These are phyloP conservation scores for Aselliscus stoliczkanus DNA, from an alignment of 2,797 vertebrate species.

Conservation along the genomic window DNA sequence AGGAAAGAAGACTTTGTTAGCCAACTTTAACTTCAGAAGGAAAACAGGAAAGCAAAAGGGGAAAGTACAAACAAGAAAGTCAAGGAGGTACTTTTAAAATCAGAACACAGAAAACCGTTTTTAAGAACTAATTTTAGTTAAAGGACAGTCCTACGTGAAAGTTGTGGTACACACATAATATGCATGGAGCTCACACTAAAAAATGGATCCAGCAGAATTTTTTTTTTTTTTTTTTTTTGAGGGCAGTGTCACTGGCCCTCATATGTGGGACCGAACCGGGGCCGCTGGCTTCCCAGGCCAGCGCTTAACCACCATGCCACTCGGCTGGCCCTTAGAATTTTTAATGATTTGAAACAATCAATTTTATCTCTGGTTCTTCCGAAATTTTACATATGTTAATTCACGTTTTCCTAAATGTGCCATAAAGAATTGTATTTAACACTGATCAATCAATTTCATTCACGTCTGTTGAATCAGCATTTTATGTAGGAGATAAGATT, in stretches of 20 bases:
- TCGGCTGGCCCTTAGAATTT: too few species aligned
- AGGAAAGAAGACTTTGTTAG: neutral
- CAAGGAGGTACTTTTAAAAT: neutral
- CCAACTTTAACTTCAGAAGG: neutral
- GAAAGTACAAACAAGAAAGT: neutral
- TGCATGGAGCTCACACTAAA: neutral
- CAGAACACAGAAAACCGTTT: neutral
- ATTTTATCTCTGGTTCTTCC: neutral
- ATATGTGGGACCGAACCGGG: too few species aligned
- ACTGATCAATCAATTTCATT: neutral
- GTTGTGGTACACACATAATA: neutral
- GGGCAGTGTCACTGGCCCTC: too few species aligned
- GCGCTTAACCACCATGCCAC: too few species aligned
- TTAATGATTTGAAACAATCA: neutral
- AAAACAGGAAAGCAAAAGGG: neutral
- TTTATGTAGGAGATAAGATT: neutral
- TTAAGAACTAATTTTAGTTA: neutral
- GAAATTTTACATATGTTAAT: neutral
- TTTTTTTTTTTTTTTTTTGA: neutral
- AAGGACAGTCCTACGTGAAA: neutral
- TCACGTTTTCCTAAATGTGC: neutral
- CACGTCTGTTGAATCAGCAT: neutral
- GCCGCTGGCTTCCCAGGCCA: too few species aligned
- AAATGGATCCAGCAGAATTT: neutral
- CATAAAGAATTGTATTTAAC: neutral